Percentiles rank a stretch among this genome's conserved stretches.
Evolutionary conservation across 2,888 invertebrate genomes (phyloP).

Genomic region (Brachypterus glaber): DNA sequence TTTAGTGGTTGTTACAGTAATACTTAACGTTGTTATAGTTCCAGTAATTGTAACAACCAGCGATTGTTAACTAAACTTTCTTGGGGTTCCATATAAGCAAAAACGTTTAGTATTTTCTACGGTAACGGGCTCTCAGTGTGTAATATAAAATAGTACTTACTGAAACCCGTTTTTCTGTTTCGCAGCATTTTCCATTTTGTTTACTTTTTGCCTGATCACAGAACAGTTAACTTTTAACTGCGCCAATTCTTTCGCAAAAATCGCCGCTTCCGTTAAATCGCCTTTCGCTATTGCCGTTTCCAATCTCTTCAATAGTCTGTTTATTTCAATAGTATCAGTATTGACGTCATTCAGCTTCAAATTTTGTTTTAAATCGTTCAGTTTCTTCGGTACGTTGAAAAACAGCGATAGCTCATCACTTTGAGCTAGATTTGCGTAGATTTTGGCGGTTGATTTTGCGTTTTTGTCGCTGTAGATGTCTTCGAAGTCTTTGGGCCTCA

Average conservation of each 20-base stretch:
- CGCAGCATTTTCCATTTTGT: too few relatives aligned
- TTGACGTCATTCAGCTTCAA: constrained; percentile 27
- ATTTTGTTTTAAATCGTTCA: constrained; percentile 29
- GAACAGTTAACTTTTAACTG: constrained; percentile 67
- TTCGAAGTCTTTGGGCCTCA: constrained; percentile 48
- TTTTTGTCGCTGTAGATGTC: constrained; percentile 40
- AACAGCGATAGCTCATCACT: constrained; percentile 36
- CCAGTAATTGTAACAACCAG: too few relatives aligned
- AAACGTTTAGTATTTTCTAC: too few relatives aligned
- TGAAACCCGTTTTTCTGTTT: constrained; percentile 20
- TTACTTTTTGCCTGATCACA: constrained; percentile 45
- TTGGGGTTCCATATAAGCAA: too few relatives aligned
- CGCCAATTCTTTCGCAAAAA: constrained; percentile 66
- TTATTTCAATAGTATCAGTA: constrained; percentile 52
- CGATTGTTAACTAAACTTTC: too few relatives aligned
- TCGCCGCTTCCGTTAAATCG: constrained; percentile 64
- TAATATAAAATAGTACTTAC: constrained; percentile 18
- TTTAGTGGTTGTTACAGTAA: too few relatives aligned
- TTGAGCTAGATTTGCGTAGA: constrained; percentile 43
- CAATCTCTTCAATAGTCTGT: constrained; percentile 54
- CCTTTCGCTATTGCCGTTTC: constrained; percentile 72
- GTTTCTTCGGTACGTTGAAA: constrained; percentile 37
- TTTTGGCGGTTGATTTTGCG: constrained; percentile 29
- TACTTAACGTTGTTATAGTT: too few relatives aligned
- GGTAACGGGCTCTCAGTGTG: too few relatives aligned